A percentile compares a stretch with the other conserved stretches of the same genome.
phyloP scores from a whole-genome alignment of 92 coral and sea anemone genomes.

The Virgularia gustaviana region DNA sequence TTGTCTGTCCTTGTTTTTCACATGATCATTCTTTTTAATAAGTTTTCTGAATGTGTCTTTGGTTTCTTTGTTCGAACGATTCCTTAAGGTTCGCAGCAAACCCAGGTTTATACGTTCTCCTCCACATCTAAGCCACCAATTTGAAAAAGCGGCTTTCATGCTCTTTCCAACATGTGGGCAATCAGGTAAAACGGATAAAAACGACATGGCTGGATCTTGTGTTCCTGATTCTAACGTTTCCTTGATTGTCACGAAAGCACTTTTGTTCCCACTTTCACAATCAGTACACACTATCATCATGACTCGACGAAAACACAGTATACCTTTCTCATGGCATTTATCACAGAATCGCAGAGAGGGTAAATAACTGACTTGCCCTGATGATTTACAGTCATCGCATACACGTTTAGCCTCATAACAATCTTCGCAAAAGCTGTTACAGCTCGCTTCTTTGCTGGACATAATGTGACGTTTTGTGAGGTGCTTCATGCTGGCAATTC shows the following conservation, averaged over 20 bases:
- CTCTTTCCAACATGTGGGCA: constrained; percentile 45
- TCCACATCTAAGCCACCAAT: constrained; percentile 27
- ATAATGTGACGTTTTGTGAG: constrained; percentile 19
- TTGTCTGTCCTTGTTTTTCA: constrained; percentile 66
- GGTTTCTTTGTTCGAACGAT: constrained; percentile 34
- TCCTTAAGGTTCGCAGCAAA: constrained; percentile 35
- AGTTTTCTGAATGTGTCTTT: constrained; percentile 31
- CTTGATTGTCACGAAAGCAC: constrained; percentile 10
- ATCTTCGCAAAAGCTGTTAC: constrained; percentile 45
- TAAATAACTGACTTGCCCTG: constrained; percentile 44
- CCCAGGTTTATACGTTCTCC: constrained; percentile 26
- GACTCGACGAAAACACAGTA: constrained; percentile 10
- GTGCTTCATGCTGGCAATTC: constrained; percentile 29
- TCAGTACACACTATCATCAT: constrained; percentile 30
- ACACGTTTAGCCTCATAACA: constrained; percentile 35
- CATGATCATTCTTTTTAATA: constrained; percentile 43
- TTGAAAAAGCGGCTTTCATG: constrained; percentile 23
- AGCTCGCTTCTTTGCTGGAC: constrained; percentile 5
- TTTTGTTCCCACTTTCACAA: constrained; percentile 23
- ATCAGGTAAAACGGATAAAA: constrained; percentile 30
- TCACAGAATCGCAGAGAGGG: constrained; percentile 28
- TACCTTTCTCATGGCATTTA: neutral
- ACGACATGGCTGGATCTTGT: constrained; percentile 7
- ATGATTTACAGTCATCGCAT: constrained; percentile 41
- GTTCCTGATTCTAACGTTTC: constrained; percentile 9